phyloP scores from a whole-genome alignment of 2,113 vertebrate species.

The Ornithorhynchus anatinus region DNA sequence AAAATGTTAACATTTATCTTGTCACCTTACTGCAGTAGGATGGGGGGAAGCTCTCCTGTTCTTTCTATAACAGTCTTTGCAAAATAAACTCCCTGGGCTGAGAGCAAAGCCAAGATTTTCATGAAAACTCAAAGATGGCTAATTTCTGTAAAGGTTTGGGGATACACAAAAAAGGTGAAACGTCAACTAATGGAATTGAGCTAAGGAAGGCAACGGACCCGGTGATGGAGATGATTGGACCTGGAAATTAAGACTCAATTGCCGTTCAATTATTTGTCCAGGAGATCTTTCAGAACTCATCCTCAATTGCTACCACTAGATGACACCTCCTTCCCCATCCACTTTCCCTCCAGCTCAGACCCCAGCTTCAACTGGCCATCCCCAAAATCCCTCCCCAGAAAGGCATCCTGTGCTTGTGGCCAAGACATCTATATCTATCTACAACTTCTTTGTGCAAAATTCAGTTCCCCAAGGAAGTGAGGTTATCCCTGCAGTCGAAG shows the following conservation, averaged over 20 bases:
- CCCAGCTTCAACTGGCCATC: neutral
- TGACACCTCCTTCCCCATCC: neutral
- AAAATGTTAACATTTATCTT: constrained; percentile 50
- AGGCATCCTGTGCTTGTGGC: too few species aligned
- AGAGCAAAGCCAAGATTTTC: neutral
- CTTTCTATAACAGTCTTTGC: constrained; percentile 25
- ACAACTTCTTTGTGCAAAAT: too few species aligned
- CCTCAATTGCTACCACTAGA: neutral
- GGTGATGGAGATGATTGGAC: neutral
- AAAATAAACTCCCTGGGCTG: constrained; percentile 17
- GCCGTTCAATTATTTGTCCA: neutral
- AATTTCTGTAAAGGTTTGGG: neutral
- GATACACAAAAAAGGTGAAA: neutral
- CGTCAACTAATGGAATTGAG: neutral
- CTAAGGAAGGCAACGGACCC: neutral
- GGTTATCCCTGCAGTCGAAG: too few species aligned
- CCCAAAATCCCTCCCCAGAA: too few species aligned
- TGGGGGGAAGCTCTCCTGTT: neutral
- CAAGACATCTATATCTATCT: too few species aligned
- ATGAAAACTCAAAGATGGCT: neutral
- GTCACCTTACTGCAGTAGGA: constrained; percentile 46
- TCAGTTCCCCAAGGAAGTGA: too few species aligned
- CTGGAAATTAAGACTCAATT: neutral
- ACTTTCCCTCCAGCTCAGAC: neutral
- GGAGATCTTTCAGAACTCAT: neutral